A percentile compares a stretch with the other conserved stretches of the same genome.
Conservation (phyloP, 1,140 invertebrate species). For the Mizuhopecten yessoensis region DNA sequence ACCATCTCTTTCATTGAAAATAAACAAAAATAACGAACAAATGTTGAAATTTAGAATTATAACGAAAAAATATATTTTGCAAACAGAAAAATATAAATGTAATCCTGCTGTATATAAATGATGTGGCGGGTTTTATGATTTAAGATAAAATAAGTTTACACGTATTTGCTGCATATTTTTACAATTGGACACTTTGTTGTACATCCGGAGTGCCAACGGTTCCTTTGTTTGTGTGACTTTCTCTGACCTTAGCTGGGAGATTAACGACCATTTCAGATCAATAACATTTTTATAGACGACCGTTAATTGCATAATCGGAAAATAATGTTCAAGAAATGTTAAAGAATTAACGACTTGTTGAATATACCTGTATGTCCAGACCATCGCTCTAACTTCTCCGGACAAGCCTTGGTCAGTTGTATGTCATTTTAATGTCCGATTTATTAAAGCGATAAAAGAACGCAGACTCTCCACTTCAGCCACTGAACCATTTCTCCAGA, state of each 20-base stretch:
- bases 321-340: neutral
- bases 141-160: too few species aligned
- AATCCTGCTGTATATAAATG: too few species aligned
- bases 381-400: neutral
- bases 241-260: neutral
- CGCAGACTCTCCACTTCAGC: neutral
- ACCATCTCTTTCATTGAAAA: too few species aligned
- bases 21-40: too few species aligned
- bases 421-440: conserved; percentile 34
- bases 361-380: neutral
- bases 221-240: too few species aligned
- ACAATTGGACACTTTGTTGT: too few species aligned
- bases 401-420: neutral
- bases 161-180: too few species aligned
- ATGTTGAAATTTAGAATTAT: too few species aligned
- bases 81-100: too few species aligned
- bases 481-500: conserved; percentile 1
- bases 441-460: conserved; percentile 23
- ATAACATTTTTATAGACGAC: neutral
- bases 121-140: too few species aligned
- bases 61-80: too few species aligned
- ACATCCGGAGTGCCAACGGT: too few species aligned
- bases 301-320: neutral
- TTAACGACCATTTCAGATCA: neutral
- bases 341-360: neutral